Evolutionary conservation across 2,113 vertebrate genomes (phyloP).

Genomic region (Petrocephalus microphthalmus): DNA sequence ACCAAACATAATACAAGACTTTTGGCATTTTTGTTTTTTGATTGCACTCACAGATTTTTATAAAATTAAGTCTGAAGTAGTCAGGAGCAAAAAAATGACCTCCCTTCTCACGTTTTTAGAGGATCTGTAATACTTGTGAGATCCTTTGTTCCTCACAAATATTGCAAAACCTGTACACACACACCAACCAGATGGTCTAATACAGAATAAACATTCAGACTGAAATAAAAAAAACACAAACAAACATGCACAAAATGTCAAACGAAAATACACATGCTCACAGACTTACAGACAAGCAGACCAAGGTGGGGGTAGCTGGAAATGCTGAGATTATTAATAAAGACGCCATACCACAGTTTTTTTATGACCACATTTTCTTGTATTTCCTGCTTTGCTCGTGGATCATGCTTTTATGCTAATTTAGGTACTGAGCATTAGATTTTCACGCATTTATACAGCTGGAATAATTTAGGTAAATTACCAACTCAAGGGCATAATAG

Average conservation of each 20-base stretch:
- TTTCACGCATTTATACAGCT: not conserved
- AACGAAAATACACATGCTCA: conserved; percentile 19
- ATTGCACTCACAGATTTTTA: no score
- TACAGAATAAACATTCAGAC: not conserved
- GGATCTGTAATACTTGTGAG: no score
- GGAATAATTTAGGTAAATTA: not conserved
- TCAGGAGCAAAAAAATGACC: not conserved
- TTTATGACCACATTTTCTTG: not conserved
- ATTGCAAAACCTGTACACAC: not conserved
- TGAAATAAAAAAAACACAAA: conserved; percentile 22
- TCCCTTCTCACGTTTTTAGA: no score
- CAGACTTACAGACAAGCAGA: conserved; percentile 17
- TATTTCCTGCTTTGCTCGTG: not conserved
- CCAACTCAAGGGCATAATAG: not conserved
- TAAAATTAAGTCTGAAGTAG: no score
- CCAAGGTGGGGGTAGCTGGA: not conserved
- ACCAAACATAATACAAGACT: no score
- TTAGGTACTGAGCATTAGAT: not conserved
- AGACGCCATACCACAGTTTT: not conserved
- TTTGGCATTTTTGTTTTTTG: no score
- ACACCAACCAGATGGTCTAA: not conserved
- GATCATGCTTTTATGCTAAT: not conserved
- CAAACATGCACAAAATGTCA: conserved; percentile 25
- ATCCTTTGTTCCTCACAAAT: no score
- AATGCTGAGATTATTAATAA: not conserved